These are phyloP conservation scores for Alviniconcha marisindica DNA, from an alignment of 1,140 invertebrate genomes.

Conservation along the genomic window DNA sequence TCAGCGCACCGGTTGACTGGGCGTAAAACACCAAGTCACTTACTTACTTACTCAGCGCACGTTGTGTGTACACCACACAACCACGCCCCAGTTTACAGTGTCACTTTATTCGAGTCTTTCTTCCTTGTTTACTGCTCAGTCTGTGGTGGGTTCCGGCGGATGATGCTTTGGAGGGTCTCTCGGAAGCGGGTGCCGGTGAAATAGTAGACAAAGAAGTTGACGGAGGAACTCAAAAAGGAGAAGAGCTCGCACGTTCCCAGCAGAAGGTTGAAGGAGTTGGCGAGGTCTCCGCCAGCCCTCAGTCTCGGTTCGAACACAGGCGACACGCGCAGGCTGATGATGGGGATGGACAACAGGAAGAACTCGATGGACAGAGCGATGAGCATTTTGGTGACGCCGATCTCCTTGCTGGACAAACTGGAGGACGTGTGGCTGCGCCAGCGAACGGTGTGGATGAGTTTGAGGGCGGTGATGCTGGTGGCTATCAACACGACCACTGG, in stretches of 20 bases:
- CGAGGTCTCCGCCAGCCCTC: not conserved
- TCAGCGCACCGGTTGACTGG: too few species aligned
- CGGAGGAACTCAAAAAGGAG: not conserved
- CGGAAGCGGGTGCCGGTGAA: not conserved
- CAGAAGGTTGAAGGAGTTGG: not conserved
- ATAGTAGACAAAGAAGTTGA: conserved; percentile 16
- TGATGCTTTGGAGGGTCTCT: conserved; percentile 16
- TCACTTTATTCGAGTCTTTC: too few species aligned
- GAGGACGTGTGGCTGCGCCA: not conserved
- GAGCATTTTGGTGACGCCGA: conserved; percentile 17
- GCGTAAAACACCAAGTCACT: too few species aligned
- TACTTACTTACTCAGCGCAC: too few species aligned
- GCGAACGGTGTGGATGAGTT: not conserved
- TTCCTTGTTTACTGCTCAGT: too few species aligned
- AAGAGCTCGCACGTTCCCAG: not conserved
- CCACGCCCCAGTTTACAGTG: too few species aligned
- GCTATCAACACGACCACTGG: conserved; percentile 13
- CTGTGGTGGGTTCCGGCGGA: too few species aligned
- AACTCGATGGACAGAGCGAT: conserved; percentile 7
- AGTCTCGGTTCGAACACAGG: not conserved
- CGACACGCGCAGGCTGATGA: not conserved
- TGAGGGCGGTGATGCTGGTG: conserved; percentile 10
- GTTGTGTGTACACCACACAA: too few species aligned
- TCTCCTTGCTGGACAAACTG: not conserved
- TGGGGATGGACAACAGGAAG: not conserved